Percentiles rank a stretch among this genome's conserved stretches.
phyloP scores from a whole-genome alignment of 2,797 vertebrate species.

The Lindbergichthys nudifrons region DNA sequence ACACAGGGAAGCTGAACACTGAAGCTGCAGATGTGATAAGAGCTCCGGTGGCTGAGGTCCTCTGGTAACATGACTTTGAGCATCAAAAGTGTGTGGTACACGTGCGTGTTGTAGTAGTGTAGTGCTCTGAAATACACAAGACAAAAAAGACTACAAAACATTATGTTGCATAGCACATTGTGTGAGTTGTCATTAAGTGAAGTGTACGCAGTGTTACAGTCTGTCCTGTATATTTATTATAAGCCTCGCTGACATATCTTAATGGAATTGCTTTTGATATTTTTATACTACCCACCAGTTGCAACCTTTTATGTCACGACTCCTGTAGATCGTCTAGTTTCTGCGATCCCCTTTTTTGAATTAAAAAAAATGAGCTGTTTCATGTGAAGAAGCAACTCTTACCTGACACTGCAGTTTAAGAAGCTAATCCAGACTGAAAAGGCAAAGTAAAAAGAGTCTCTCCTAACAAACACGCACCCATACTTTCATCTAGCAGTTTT shows the following conservation, averaged over 20 bases:
- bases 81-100: conserved; percentile 15
- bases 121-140: conserved; percentile 5
- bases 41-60: conserved; percentile 37
- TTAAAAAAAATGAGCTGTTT: conserved; percentile 7
- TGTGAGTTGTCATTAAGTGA: conserved; percentile 58
- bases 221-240: conserved; percentile 14
- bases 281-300: background rate
- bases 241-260: conserved; percentile 10
- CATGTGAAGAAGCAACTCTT: conserved; percentile 10
- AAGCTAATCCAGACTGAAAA: conserved; percentile 32
- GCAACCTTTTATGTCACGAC: conserved; percentile 5
- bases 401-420: conserved; percentile 32
- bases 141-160: conserved; percentile 6
- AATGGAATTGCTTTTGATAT: conserved; percentile 4
- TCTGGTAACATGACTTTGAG: conserved; percentile 26
- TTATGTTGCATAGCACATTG: conserved; percentile 32
- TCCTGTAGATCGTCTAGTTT: conserved; percentile 4
- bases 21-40: conserved; percentile 49
- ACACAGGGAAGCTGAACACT: conserved; percentile 36
- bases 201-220: conserved; percentile 26
- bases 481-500: conserved; percentile 62
- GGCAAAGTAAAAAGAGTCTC: conserved; percentile 35
- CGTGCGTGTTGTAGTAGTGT: background rate
- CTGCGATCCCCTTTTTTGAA: background rate
- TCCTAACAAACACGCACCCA: conserved; percentile 62